A percentile compares a stretch with the other conserved stretches of the same genome.
Conservation (phyloP, 2,113 vertebrate species). For the Hippopotamus amphibius region DNA sequence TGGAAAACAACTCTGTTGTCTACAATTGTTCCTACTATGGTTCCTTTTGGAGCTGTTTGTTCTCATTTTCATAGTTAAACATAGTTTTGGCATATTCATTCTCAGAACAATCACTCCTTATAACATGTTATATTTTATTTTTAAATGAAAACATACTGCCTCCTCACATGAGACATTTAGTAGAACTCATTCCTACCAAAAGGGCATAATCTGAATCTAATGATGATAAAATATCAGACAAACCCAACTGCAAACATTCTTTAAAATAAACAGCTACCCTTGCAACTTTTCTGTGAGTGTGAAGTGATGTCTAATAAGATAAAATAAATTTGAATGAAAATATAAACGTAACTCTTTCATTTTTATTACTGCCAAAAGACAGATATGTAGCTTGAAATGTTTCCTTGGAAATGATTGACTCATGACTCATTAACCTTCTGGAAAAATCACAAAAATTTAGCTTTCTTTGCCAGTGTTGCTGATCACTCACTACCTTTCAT, state of each 20-base stretch:
- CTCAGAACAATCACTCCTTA: neutral
- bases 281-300: slow-evolving; percentile 3
- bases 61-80: slow-evolving; percentile 41
- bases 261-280: slow-evolving; percentile 1
- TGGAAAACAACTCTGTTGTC: neutral
- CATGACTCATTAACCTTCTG: slow-evolving; percentile 47
- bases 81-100: neutral
- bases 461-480: neutral
- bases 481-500: neutral
- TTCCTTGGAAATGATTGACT: slow-evolving; percentile 51
- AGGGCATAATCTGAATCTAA: neutral
- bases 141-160: neutral
- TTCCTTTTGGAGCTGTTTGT: slow-evolving; percentile 24
- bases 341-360: neutral
- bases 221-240: neutral
- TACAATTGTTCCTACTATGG: neutral
- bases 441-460: slow-evolving; percentile 56
- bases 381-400: neutral
- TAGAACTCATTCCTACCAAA: neutral
- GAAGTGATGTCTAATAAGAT: neutral
- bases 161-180: neutral
- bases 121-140: slow-evolving; percentile 25
- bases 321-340: slow-evolving; percentile 46
- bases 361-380: slow-evolving; percentile 41
- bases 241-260: neutral